Base-by-base conservation (phyloP, 2,888 invertebrate genomes). In the Lasioglossum morio region DNA sequence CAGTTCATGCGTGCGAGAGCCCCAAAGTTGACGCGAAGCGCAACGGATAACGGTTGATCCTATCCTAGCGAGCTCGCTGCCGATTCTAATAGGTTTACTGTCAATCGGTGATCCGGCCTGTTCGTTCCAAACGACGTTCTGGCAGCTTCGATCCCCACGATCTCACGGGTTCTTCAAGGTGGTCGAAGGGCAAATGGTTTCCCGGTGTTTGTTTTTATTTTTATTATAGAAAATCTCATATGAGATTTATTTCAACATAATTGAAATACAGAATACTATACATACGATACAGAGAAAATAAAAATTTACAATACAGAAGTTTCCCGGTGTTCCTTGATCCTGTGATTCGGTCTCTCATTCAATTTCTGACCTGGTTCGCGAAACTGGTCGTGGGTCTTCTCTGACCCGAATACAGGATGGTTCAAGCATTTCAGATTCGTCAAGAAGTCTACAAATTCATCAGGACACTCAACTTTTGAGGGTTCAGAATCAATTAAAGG, bases 61-160 rank as follows among this genome's bases (percentile, higher is more conserved):
- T 48, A 30, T 66, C 84, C 77, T 19, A 14, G 63, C 79, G 69
- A 60, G 53, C 73, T 77, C 72, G 76, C 63, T 81, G 77, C 82
- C 85, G 79, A 85, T 87, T 86, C 85, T 89, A 87, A 90, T 89
- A 86, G 86, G 84, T 88, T 88, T 86, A 86, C 86, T 87, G 87
- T 82, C 88, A 81, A 86, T 84, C 85, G 75, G 72, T 83, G 82
- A 85, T 73, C 75, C 84, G 5, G 73, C 72, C 5, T 53, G 73
- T 70, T 70, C 82, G 74, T 77, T 84, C 77, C 69, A 23, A 73
- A 73, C 77, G 72, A 78, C 73, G 78, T 34, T 66, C 72, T 48
- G 63, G 34, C 57, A 60, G 72, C 16, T 23, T 66, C 72, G 23
- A 70, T 53, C 66, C 63, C 27, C 27, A 27, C 16, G 14, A 57